Evolutionary conservation across 1,140 invertebrate species (phyloP), one percentile per base, ranked within the genome.

Genomic region (Harlomillsia oculata): DNA sequence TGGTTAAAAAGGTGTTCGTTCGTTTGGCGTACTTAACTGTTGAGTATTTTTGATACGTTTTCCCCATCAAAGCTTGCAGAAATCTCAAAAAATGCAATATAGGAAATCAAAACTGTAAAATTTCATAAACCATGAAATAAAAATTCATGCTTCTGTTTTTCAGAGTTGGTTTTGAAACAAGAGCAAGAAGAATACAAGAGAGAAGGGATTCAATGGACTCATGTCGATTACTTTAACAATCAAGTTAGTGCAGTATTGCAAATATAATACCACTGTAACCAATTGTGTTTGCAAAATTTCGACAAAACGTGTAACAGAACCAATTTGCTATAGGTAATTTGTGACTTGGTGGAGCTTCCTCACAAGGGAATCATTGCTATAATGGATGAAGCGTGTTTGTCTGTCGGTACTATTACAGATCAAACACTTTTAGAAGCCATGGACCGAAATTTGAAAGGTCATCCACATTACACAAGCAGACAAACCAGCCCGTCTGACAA

Each of bases 151-250:
- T 45, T 25, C 16, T 40, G 39, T n/a, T n/a, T n/a, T n/a, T 14
- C 65, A 87, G 90, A 97, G 72, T 74, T 97, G 70, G 92, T 97
- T 8, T 72, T 97, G 37, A 93, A 94, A 69, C 91, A 95, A 72
- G 91, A 97, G 70, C 92, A 97, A 69, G 91, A 96, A 71, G 93
- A 97, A 69, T 97, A 97, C 67, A 78, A 82, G 60, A 79, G 81
- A 26, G 93, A 97, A 73, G 91, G 91, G 37, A 95, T 96, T 66
- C 82, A 84, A 56, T 96, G 90, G 89, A 79, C 87, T 58, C 84
- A 84, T 61, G 81, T 96, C 58, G 81, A 92, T 39, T 96, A 92
- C 73, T 95, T 95, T 71, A 77, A 82, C 87, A 73, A 80, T 66
- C 76, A 79, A 62, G 62, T n/a, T n/a, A n/a, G n/a, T n/a, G n/a